These are phyloP conservation scores for Litoditis marina DNA, from an alignment of 2,888 invertebrate genomes.

Conservation along the genomic window DNA sequence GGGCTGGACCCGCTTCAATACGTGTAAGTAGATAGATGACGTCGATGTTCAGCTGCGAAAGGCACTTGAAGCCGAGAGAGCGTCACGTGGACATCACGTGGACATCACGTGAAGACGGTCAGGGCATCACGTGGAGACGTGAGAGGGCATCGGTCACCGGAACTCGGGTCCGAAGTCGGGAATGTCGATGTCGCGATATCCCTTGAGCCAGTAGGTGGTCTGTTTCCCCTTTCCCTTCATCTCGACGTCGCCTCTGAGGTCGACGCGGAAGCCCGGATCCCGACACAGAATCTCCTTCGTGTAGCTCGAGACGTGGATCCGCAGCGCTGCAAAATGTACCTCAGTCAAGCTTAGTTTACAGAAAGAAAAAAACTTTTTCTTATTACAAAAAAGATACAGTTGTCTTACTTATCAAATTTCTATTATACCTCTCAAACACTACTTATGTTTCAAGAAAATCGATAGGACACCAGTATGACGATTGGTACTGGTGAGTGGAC, in stretches of 20 bases:
- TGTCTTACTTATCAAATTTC: too few species aligned
- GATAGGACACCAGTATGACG: too few species aligned
- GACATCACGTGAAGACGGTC: too few species aligned
- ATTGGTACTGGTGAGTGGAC: too few species aligned
- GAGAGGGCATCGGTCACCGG: too few species aligned
- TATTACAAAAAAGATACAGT: too few species aligned
- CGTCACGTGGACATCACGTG: too few species aligned
- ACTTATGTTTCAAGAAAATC: too few species aligned
- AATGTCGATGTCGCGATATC: constrained; percentile 55
- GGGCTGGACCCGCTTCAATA: constrained; percentile 3
- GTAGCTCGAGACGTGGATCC: constrained; percentile 59
- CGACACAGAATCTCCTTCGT: constrained; percentile 56
- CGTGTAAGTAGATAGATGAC: neutral
- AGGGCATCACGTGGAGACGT: too few species aligned
- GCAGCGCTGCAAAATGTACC: constrained; percentile 51
- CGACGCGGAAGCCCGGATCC: constrained; percentile 58
- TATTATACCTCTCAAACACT: too few species aligned
- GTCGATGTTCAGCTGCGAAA: neutral
- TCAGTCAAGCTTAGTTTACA: too few species aligned
- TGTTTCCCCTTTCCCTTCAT: constrained; percentile 62
- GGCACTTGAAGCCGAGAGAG: constrained; percentile 7
- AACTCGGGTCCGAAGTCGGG: constrained; percentile 60
- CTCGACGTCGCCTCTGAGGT: constrained; percentile 60
- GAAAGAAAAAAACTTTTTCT: too few species aligned
- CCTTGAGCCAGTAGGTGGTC: constrained; percentile 61